A percentile compares a stretch with the other conserved stretches of the same genome.
These are phyloP conservation scores for Hydropotes inermis DNA, from an alignment of 2,113 vertebrate genomes.

Conservation along the genomic window DNA sequence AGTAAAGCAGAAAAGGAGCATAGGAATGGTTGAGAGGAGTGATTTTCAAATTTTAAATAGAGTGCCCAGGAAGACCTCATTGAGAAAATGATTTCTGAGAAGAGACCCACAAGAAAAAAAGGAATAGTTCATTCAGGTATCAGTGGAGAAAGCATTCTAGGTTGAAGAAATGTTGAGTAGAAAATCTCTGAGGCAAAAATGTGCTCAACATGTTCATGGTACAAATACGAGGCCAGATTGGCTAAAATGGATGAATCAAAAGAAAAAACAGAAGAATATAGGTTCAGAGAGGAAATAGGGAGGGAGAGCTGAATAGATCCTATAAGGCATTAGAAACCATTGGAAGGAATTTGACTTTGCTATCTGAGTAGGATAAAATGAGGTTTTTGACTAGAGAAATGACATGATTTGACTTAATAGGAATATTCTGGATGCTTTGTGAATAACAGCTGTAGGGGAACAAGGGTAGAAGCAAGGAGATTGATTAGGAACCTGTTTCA, in stretches of 20 bases:
- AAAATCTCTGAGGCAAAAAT: neutral
- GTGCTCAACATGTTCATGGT: neutral
- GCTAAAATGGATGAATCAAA: neutral
- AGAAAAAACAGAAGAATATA: neutral
- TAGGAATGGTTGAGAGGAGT: neutral
- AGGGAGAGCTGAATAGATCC: neutral
- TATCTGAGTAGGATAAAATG: neutral
- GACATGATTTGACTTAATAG: neutral
- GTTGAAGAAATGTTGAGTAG: neutral
- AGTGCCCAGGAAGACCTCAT: neutral
- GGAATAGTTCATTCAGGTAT: neutral
- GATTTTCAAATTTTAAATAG: slow-evolving; percentile 18
- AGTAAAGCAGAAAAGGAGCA: neutral
- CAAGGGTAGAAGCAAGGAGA: neutral
- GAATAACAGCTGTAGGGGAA: neutral
- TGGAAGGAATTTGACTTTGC: neutral
- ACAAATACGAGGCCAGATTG: neutral
- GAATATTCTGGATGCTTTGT: neutral
- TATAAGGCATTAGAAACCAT: neutral
- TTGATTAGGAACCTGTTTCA: neutral
- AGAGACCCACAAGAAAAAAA: neutral
- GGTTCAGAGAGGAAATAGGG: neutral
- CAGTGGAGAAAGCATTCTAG: neutral
- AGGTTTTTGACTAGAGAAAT: neutral
- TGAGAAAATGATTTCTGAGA: neutral